Base-by-base conservation (phyloP, 2,113 vertebrate genomes). In the Paradisaea rubra region DNA sequence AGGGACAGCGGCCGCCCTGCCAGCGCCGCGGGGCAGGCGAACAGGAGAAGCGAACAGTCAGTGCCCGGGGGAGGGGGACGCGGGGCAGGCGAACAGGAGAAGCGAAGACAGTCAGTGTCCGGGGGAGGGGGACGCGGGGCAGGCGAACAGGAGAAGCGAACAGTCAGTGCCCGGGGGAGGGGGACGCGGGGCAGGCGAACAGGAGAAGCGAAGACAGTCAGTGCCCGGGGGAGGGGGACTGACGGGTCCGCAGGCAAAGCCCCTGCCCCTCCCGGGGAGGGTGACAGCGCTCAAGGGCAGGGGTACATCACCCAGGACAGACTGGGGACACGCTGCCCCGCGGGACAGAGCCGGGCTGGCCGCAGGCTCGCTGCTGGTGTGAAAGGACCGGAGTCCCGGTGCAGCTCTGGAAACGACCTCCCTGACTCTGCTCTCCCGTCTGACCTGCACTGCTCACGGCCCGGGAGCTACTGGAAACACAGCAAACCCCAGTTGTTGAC, bases 271-370 rank as follows among this genome's bases (percentile, higher is more conserved):
- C 13, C 13, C 0, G 1, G 44, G 27, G 13, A 4, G 6, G 13
- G 10, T 5, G 28, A 7, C 81, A 50, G 57, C 6, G 15, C 15
- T 33, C 45, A 8, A 28, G 56, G 64, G 11, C 19, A 17, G 39
- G 2, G 11, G 18, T 1, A 15, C 6, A 0, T 5, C 35, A 10
- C 9, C 15, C 1, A 0, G 31, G 15, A 15, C 68, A 39, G 31
- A 30, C 24, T 2, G 22, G n/a, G 2, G 50, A 44, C 9, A 1
- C 10, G 13, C 44, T 54, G 3, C 35, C 54, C 28, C 9, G 11
- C 1, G 1, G 56, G 19, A 30, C 65, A 15, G 35, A 42, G 66
- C 72, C 11, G 1, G 1, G 24, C 39, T 6, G 18, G 25, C 63
- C 53, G 31, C 27, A 0, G 30, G 10, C 24, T 53, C 2, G 2